Base-by-base conservation (phyloP, 1,140 invertebrate genomes). In the Zaprionus taronus region DNA sequence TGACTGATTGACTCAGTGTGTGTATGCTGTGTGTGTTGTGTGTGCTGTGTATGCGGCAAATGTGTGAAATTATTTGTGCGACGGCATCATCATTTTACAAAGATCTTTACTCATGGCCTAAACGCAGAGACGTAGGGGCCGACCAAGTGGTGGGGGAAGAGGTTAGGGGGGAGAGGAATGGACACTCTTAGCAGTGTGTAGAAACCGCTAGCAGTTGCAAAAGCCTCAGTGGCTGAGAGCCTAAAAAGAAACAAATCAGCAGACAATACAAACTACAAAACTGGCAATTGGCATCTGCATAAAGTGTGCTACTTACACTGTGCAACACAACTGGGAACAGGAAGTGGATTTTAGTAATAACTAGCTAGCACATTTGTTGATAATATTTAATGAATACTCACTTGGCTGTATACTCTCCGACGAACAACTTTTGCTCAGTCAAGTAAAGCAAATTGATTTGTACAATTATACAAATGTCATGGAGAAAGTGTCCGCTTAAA, bases 21-120 rank as follows among this genome's bases (percentile, higher is more conserved):
- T 61, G 56, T 67, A 15, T 34, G 24, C 11, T 36, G 24, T 36
- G 51, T 38, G 22, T 64, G 51, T 24, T 20, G 38, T 71, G 63
- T 9, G 20, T 41, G 72, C 73, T 84, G 78, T 89, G 85, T 87
- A 82, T 90, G 72, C 75, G 67, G 62, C 68, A 80, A 90, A 91
- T 72, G 85, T 90, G 85, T 90, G 85, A 90, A 90, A 82, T 85
- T 85, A 91, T 80, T 82, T 77, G 79, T 74, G 75, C 76, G 85
- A 68, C 89, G 77, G 82, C 79, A 90, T 90, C 80, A 90, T 90
- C 86, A 82, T 90, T 90, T 90, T 90, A 90, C 85, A 90, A 90
- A 90, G 85, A 91, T 91, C 76, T 90, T 90, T 90, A 90, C 90
- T 90, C 85, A 90, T 90, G n/a, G 14, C 49, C 31, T 34, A 34